phyloP scores from a whole-genome alignment of 2,888 invertebrate species.

The Yponomeuta cagnagella region DNA sequence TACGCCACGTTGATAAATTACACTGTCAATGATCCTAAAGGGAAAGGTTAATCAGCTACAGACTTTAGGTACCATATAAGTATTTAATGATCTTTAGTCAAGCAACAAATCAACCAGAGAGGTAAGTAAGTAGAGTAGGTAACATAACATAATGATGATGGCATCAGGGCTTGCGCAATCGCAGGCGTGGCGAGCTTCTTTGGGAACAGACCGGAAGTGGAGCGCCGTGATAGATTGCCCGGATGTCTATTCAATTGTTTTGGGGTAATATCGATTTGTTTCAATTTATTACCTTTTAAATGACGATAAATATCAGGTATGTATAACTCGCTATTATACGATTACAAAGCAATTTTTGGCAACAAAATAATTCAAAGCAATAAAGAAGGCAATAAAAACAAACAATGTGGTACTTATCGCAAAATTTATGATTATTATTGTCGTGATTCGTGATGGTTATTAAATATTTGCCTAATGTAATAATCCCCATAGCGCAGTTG shows the following conservation, averaged over 20 bases:
- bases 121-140: neutral
- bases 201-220: slow-evolving; percentile 22
- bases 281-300: neutral
- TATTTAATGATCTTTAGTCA: too few species aligned
- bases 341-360: neutral
- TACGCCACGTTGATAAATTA: too few species aligned
- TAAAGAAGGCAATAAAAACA: neutral
- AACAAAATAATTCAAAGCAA: neutral
- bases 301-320: neutral
- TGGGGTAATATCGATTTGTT: slow-evolving; percentile 3
- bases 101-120: neutral
- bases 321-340: neutral
- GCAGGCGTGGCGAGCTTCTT: slow-evolving; percentile 27
- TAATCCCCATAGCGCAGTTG: slow-evolving; percentile 1
- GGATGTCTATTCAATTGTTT: slow-evolving; percentile 17
- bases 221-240: slow-evolving; percentile 23
- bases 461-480: slow-evolving; percentile 5
- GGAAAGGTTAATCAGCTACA: too few species aligned
- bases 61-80: too few species aligned
- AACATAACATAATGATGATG: neutral
- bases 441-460: neutral
- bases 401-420: neutral
- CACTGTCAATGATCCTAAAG: too few species aligned
- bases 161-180: slow-evolving; percentile 19
- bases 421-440: neutral